Percentiles rank a stretch among this genome's conserved stretches.
phyloP scores from a whole-genome alignment of 2,113 vertebrate genomes.

The Willisornis vidua region DNA sequence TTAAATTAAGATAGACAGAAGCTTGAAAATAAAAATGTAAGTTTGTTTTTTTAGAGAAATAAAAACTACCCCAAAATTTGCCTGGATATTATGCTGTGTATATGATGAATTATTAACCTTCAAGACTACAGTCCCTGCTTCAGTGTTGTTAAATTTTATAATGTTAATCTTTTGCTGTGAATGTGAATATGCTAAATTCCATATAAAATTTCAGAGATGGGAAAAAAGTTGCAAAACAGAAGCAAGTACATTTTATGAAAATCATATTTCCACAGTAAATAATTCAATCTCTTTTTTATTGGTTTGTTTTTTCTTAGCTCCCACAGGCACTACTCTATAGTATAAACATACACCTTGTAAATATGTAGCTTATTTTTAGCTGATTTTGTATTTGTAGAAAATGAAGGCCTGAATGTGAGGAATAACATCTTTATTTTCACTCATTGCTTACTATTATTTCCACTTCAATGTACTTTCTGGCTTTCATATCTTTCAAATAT shows the following conservation, averaged over 20 bases:
- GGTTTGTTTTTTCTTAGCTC: constrained; percentile 41
- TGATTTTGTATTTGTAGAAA: background rate
- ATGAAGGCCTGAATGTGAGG: background rate
- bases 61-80: background rate
- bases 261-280: constrained; percentile 49
- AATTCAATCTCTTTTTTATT: constrained; percentile 57
- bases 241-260: constrained; percentile 47
- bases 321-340: background rate
- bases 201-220: constrained; percentile 23
- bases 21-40: background rate
- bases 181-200: constrained; percentile 51
- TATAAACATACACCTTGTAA: constrained; percentile 7
- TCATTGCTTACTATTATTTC: background rate
- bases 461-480: background rate
- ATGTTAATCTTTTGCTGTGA: constrained; percentile 43
- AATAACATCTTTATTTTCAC: background rate
- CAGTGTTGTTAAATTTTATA: constrained; percentile 25
- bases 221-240: background rate
- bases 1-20: background rate
- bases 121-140: background rate
- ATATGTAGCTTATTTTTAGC: background rate
- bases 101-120: constrained; percentile 51
- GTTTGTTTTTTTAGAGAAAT: background rate
- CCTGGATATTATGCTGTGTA: background rate
- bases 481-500: background rate